Evolutionary conservation across 2,888 invertebrate species (phyloP).

Genomic region (Cantharis flavilabris): DNA sequence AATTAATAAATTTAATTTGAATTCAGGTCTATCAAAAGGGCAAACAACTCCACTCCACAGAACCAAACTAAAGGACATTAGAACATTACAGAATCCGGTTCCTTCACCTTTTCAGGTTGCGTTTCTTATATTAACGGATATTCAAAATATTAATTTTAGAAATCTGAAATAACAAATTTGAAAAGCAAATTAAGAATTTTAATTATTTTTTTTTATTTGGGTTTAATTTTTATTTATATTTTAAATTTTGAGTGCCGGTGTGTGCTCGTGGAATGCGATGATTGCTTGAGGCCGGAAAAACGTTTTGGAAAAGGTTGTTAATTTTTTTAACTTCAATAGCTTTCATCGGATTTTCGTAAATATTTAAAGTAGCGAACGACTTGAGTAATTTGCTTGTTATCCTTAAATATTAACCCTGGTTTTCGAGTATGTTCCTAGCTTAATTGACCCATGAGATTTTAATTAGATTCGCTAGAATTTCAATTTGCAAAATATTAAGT

Average conservation of each 20-base stretch:
- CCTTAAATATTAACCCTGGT: not conserved
- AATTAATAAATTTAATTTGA: too few relatives aligned
- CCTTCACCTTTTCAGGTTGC: too few relatives aligned
- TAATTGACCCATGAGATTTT: not conserved
- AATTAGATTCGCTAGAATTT: not conserved
- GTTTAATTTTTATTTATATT: not conserved
- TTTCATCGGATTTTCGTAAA: not conserved
- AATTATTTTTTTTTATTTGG: not conserved
- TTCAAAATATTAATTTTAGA: not conserved
- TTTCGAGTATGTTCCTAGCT: not conserved
- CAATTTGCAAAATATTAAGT: not conserved
- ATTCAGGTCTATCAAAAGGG: too few relatives aligned
- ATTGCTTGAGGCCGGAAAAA: not conserved
- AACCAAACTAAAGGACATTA: too few relatives aligned
- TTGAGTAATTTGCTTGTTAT: not conserved
- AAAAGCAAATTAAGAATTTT: not conserved
- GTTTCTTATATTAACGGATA: too few relatives aligned
- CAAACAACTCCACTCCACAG: too few relatives aligned
- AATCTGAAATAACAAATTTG: not conserved
- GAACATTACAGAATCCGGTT: too few relatives aligned
- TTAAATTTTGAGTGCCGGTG: not conserved
- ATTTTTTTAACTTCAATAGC: not conserved
- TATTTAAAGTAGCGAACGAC: not conserved
- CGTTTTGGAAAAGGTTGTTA: too few relatives aligned
- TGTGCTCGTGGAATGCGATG: not conserved